A percentile compares a stretch with the other conserved stretches of the same genome.
These are phyloP conservation scores for Macrostomum lignano DNA, from an alignment of 1,140 invertebrate genomes.

Conservation along the genomic window DNA sequence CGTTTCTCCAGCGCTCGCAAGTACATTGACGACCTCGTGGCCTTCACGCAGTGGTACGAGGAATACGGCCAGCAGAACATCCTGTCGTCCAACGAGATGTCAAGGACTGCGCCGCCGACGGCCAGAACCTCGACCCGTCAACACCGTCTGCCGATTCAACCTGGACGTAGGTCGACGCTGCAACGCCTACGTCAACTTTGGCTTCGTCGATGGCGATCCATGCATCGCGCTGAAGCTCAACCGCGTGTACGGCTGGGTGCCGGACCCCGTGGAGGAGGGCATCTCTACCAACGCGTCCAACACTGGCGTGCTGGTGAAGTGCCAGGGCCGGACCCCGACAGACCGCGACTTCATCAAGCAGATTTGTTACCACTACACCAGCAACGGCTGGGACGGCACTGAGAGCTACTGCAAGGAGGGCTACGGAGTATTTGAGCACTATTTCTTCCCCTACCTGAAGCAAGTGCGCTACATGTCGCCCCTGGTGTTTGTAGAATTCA, in stretches of 20 bases:
- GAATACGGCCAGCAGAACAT: background rate
- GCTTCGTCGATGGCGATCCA: background rate
- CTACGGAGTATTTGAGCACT: background rate
- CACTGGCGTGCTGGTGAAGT: no score
- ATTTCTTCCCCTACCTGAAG: conserved; percentile 1
- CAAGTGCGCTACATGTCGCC: background rate
- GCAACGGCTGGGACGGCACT: no score
- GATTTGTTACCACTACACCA: no score
- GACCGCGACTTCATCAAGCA: no score
- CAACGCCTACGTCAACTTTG: background rate
- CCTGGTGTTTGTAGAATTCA: background rate
- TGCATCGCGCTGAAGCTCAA: background rate
- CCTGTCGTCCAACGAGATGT: no score
- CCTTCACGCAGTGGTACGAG: background rate
- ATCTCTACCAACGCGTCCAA: no score
- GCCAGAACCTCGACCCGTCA: no score
- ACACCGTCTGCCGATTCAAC: no score
- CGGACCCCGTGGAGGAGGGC: background rate
- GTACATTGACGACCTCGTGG: background rate
- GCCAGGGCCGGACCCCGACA: no score
- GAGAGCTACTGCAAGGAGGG: background rate
- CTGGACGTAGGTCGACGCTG: no score
- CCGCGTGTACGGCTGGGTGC: background rate
- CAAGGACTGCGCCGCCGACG: no score
- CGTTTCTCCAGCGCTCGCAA: background rate